Evolutionary conservation across 2,888 invertebrate species (phyloP).

Genomic region (Tachystola acroxantha): DNA sequence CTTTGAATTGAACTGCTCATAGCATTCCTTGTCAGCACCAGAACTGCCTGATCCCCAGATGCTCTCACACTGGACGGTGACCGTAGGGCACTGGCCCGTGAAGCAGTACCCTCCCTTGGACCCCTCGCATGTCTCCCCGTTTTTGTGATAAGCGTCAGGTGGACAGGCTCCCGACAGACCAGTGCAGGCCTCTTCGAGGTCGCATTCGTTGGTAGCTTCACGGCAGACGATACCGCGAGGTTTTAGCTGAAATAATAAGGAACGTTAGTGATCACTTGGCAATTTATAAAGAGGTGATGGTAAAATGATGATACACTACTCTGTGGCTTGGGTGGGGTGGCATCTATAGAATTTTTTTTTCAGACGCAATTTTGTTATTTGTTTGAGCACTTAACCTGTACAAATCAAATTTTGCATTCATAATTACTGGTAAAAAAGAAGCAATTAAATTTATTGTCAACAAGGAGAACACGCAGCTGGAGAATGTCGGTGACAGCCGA

Average conservation of each 20-base stretch:
- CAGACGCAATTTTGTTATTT: too few species aligned
- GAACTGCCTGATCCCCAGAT: constrained; percentile 95
- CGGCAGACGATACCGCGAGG: constrained; percentile 90
- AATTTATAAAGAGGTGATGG: not conserved
- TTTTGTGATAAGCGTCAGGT: constrained; percentile 92
- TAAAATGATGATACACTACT: too few species aligned
- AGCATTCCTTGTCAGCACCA: constrained; percentile 92
- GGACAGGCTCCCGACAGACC: constrained; percentile 95
- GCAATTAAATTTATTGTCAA: too few species aligned
- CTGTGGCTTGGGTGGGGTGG: too few species aligned
- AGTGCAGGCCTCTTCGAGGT: constrained; percentile 95
- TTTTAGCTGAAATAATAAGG: constrained; percentile 86
- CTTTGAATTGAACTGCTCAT: constrained; percentile 96
- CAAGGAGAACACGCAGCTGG: too few species aligned
- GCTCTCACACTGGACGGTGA: constrained; percentile 91
- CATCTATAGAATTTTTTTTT: too few species aligned
- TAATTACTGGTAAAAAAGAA: too few species aligned
- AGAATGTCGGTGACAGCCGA: too few species aligned
- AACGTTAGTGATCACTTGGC: not conserved
- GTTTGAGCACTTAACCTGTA: too few species aligned
- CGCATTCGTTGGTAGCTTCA: constrained; percentile 93
- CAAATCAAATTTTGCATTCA: too few species aligned
- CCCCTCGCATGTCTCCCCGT: constrained; percentile 91
- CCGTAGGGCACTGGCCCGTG: constrained; percentile 93
- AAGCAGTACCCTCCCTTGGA: constrained; percentile 92